These are phyloP conservation scores for Sitta carolinensis DNA, from an alignment of 2,797 vertebrate species.

Conservation along the genomic window DNA sequence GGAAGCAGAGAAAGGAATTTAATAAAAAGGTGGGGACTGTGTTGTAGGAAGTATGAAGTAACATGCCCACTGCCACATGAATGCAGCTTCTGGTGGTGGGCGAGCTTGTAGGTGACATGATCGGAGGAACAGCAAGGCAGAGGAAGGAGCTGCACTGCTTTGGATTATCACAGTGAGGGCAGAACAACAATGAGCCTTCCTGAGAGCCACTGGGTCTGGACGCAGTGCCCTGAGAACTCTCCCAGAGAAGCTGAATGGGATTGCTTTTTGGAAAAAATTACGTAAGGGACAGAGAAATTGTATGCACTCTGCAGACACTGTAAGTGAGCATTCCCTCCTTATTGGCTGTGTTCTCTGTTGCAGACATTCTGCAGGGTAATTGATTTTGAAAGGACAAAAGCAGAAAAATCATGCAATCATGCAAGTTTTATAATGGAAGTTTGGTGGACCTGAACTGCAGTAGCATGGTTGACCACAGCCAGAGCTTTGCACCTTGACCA, in stretches of 20 bases:
- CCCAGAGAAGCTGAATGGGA: background rate
- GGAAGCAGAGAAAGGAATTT: background rate
- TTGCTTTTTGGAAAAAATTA: background rate
- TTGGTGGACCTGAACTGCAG: background rate
- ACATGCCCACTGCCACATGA: background rate
- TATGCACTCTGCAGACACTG: background rate
- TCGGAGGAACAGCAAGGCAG: background rate
- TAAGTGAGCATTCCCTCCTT: background rate
- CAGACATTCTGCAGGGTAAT: background rate
- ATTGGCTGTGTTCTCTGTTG: background rate
- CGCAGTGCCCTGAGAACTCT: background rate
- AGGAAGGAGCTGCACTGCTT: background rate
- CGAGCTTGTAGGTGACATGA: background rate
- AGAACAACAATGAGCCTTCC: background rate
- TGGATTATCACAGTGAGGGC: background rate
- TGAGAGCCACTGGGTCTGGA: background rate
- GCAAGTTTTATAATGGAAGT: background rate
- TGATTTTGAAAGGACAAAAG: background rate
- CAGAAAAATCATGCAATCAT: background rate
- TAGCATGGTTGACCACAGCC: background rate
- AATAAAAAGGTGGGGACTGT: background rate
- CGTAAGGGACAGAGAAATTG: background rate
- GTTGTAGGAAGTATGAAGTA: background rate
- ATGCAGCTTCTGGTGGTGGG: background rate
- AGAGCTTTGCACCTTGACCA: background rate